Conservation (phyloP, 2,888 invertebrate genomes). For the Sympetrum striolatum region DNA sequence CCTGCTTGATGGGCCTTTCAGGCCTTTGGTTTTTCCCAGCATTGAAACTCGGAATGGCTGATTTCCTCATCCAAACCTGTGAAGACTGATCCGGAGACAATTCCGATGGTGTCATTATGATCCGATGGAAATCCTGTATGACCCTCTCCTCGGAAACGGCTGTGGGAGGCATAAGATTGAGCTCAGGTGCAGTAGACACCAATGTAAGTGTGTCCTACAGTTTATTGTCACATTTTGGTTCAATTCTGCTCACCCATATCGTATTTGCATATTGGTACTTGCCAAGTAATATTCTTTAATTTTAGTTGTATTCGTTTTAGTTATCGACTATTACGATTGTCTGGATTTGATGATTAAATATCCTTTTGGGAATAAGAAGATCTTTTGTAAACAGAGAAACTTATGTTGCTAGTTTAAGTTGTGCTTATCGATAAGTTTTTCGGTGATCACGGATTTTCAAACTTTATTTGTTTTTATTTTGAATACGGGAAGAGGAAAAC, state of each 20-base stretch:
- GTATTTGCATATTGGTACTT: background rate
- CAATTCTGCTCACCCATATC: background rate
- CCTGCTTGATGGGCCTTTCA: conserved; percentile 31
- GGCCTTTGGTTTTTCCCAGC: conserved; percentile 44
- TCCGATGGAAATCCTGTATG: conserved; percentile 6
- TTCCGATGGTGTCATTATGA: conserved; percentile 16
- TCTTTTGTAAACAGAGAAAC: too few relatives aligned
- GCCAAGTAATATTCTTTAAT: background rate
- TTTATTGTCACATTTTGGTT: conserved; percentile 30
- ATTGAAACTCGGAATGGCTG: conserved; percentile 22
- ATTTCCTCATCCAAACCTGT: conserved; percentile 11
- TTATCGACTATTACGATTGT: too few relatives aligned
- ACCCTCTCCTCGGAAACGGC: conserved; percentile 17
- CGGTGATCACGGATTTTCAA: too few relatives aligned
- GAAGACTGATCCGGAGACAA: conserved; percentile 28
- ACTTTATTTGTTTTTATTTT: too few relatives aligned
- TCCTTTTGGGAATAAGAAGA: too few relatives aligned
- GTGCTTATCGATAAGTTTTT: too few relatives aligned
- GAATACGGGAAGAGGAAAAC: too few relatives aligned
- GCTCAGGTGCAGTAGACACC: conserved; percentile 39
- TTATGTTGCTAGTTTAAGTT: too few relatives aligned
- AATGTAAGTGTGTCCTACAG: conserved; percentile 31
- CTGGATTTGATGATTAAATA: too few relatives aligned
- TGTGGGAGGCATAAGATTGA: background rate
- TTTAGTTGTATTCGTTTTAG: background rate